Evolutionary conservation across 1,140 invertebrate species (phyloP).

Genomic region (Nymphalis io): DNA sequence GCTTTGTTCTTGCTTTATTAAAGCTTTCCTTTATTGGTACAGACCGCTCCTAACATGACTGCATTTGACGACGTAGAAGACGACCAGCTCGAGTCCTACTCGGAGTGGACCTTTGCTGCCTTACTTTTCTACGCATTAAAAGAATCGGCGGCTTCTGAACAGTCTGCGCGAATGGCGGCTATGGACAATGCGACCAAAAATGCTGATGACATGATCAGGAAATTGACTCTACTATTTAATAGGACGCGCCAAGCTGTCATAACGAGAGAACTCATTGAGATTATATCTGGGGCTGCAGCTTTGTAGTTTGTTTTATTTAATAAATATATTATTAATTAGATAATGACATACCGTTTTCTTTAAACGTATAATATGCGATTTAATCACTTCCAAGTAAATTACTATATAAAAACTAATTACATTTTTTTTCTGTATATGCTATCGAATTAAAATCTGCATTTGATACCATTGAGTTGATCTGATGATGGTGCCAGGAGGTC

Average conservation of each 20-base stretch:
- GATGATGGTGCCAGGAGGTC: no score
- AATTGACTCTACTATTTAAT: slow-evolving; percentile 97
- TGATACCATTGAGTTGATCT: no score
- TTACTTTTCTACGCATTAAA: slow-evolving; percentile 97
- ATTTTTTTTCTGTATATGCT: no score
- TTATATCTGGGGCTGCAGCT: slow-evolving; percentile 99
- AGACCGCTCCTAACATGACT: slow-evolving; percentile 88
- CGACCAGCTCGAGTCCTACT: slow-evolving; percentile 93
- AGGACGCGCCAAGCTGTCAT: slow-evolving; percentile 99
- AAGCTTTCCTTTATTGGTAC: slow-evolving; percentile 17
- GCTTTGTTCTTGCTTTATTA: neutral
- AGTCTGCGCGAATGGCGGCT: slow-evolving; percentile 98
- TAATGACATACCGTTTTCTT: slow-evolving; percentile 49
- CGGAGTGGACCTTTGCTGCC: slow-evolving; percentile 96
- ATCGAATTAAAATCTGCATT: no score
- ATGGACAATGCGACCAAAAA: slow-evolving; percentile 99
- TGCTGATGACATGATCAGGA: slow-evolving; percentile 99
- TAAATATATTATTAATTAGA: neutral
- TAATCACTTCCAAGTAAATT: no score
- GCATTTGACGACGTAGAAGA: slow-evolving; percentile 94
- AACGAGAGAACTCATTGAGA: slow-evolving; percentile 99
- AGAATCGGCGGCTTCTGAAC: slow-evolving; percentile 97
- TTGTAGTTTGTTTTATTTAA: slow-evolving; percentile 80
- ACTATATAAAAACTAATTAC: no score
- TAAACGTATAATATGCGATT: no score